Evolutionary conservation across 2,888 invertebrate genomes (phyloP), one percentile per base, ranked within the genome.

Genomic region (Heliconius cydno): DNA sequence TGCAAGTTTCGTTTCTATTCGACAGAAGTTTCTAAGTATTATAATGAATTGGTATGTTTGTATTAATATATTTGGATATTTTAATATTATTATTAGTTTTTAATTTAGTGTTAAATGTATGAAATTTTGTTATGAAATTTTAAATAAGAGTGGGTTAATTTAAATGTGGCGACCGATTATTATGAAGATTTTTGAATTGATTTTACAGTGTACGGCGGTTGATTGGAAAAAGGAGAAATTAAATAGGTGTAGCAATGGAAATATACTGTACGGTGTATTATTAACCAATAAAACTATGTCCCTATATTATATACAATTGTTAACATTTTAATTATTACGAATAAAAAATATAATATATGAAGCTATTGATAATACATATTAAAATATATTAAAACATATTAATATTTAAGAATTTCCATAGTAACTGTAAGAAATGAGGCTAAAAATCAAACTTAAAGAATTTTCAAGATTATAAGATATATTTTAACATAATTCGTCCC

Each of bases 1-100:
- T 90, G 81, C 83, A 87, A 90, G 91, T 87, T 90, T 66, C 28
- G 75, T 75, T 52, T 90, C 83, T 85, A 85, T 86, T 87, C 88
- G 82, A 83, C 86, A 86, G 88, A 90, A 87, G 88, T 88, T 89
- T 89, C 65, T 81, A 46, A 66, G 46, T 80, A 80, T 83, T 80
- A 78, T 79, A 81, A 82, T 79, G 81, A 79, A 81, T 78, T 80
- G 78, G 80, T 82, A 41, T 66, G 74, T 52, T 73, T 46, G 67
- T 74, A 74, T 65, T 73, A n/a, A 63, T 63, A 15, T 74, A 15
- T 74, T 41, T 10, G 0, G 0, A 41, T 74, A 38, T 38, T 12
- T 74, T n/a, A 28, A 19, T 63, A 6, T 72, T 52, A 28, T 7
- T 15, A 2, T 9, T 52, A 22, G 22, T 52, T 52, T 2, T 2